Conservation (phyloP, 2,888 invertebrate species). For the Muschampia plurimacula region DNA sequence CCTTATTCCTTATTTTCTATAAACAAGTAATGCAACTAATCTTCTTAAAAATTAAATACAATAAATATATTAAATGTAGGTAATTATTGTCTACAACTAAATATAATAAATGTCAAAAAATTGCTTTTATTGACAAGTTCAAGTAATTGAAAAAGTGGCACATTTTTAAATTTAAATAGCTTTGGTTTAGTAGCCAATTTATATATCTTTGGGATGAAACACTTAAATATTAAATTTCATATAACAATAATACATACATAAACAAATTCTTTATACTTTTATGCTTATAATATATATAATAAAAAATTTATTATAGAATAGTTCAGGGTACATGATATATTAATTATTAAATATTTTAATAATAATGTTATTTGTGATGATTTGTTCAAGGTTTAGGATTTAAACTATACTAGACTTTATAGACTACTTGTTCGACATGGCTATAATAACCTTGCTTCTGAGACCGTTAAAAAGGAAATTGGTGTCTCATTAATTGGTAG, state of each 20-base stretch:
- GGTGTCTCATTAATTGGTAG: constrained; percentile 43
- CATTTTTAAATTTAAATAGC: constrained; percentile 65
- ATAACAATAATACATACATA: constrained; percentile 33
- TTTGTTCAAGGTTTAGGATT: constrained; percentile 34
- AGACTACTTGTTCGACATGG: constrained; percentile 67
- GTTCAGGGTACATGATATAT: constrained; percentile 16
- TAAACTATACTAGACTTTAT: constrained; percentile 40
- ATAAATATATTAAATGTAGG: constrained; percentile 77
- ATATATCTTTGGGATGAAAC: constrained; percentile 17
- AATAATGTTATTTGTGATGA: constrained; percentile 36
- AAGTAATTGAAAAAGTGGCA: constrained; percentile 72
- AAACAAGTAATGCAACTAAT: constrained; percentile 81
- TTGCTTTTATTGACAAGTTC: constrained; percentile 69
- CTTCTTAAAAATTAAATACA: constrained; percentile 75
- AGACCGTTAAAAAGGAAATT: constrained; percentile 60
- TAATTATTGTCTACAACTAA: constrained; percentile 69
- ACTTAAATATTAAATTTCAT: constrained; percentile 26
- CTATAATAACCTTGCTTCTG: constrained; percentile 58
- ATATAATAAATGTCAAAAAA: constrained; percentile 62
- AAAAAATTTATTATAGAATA: constrained; percentile 23
- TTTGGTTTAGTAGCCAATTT: constrained; percentile 79
- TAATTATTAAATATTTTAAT: constrained; percentile 5
- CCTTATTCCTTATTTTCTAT: constrained; percentile 71
- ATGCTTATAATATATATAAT: constrained; percentile 14
- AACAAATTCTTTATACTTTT: constrained; percentile 29